Percentiles rank a stretch among this genome's conserved stretches.
Evolutionary conservation across 2,888 invertebrate genomes (phyloP).

Genomic region (Bellardia bayeri): DNA sequence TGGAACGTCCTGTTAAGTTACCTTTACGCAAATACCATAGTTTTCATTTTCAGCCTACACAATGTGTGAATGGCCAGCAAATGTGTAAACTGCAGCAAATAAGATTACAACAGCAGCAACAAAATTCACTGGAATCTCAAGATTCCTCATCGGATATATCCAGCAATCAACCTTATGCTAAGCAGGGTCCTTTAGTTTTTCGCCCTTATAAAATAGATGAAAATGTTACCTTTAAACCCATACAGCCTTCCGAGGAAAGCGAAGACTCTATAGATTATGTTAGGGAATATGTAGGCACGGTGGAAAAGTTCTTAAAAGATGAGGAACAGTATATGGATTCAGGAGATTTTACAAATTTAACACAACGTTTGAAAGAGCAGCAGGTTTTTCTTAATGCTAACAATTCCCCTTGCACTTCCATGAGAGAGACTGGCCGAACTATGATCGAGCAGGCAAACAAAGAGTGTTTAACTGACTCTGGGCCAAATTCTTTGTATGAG

Average conservation of each 20-base stretch:
- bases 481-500: constrained; percentile 30
- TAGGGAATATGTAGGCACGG: constrained; percentile 59
- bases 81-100: constrained; percentile 76
- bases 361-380: constrained; percentile 50
- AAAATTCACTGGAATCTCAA: constrained; percentile 26
- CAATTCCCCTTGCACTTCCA: not conserved
- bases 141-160: not conserved
- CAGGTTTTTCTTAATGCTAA: constrained; percentile 52
- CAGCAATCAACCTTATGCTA: constrained; percentile 48
- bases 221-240: constrained; percentile 83
- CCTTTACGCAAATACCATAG: constrained; percentile 84
- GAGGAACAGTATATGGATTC: constrained; percentile 67
- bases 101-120: constrained; percentile 71
- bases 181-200: constrained; percentile 79
- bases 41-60: constrained; percentile 83
- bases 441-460: not conserved
- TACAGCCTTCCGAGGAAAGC: constrained; percentile 78
- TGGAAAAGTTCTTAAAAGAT: constrained; percentile 53
- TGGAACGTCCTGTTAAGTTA: constrained; percentile 80
- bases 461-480: not conserved
- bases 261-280: constrained; percentile 67
- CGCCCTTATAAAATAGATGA: constrained; percentile 81
- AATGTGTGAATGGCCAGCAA: constrained; percentile 81
- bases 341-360: constrained; percentile 69
- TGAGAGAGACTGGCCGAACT: not conserved